phyloP scores from a whole-genome alignment of 2,888 invertebrate species.

The Hyposoter didymator region DNA sequence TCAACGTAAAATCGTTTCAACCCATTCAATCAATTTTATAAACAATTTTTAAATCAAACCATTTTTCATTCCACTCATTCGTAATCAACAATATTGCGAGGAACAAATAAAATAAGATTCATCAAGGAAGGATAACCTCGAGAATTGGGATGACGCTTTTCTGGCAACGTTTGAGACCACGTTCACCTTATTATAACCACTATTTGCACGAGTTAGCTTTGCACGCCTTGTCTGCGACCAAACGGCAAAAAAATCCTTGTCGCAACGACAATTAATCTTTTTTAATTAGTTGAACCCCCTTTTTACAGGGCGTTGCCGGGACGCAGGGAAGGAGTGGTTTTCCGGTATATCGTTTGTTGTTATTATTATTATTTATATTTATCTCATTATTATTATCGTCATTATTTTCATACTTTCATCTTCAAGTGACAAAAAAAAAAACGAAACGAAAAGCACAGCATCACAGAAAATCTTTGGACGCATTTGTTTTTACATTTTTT shows the following conservation, averaged over 20 bases:
- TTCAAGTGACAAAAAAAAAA: conserved; percentile 21
- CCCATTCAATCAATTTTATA: neutral
- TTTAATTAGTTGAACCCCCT: conserved; percentile 82
- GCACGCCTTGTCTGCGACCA: conserved; percentile 50
- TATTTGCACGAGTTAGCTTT: conserved; percentile 46
- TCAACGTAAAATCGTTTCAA: neutral
- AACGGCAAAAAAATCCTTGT: conserved; percentile 53
- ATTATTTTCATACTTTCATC: conserved; percentile 66
- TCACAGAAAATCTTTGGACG: conserved; percentile 26
- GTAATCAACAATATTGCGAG: neutral
- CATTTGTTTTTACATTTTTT: conserved; percentile 35
- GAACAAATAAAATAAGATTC: neutral
- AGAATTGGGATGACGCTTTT: neutral
- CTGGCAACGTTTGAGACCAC: neutral
- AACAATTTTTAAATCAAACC: neutral
- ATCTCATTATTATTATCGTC: conserved; percentile 75
- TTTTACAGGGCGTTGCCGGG: conserved; percentile 91
- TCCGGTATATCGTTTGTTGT: conserved; percentile 90
- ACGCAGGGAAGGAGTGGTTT: conserved; percentile 95
- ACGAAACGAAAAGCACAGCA: neutral
- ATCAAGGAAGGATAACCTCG: neutral
- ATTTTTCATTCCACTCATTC: neutral
- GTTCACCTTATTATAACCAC: conserved; percentile 4
- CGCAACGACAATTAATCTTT: conserved; percentile 69
- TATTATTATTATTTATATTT: conserved; percentile 82